Evolutionary conservation across 2,888 invertebrate species (phyloP), one percentile per base, ranked within the genome.

Genomic region (Orthosia gracilis): DNA sequence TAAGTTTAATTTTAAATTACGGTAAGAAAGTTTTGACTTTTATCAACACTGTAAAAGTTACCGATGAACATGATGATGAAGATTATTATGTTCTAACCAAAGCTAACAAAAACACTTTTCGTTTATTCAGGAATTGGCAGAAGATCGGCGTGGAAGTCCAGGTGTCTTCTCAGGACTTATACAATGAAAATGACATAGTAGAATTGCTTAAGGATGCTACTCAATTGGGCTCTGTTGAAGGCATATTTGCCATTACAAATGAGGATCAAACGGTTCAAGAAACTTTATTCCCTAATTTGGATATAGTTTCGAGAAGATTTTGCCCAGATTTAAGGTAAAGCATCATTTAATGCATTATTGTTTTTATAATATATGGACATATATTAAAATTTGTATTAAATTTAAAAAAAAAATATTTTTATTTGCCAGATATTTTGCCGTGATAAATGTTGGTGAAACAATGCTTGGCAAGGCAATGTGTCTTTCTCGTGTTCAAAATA

Each of bases 281-380:
- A 52, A 71, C 76, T 17, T 45, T 87, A 0, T 72, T 91, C 4
- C 65, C 61, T 58, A 69, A 80, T 49, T 70, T 92, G 12, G 91
- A 92, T 82, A 31, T 69, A 23, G 76, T 72, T 9, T 84, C 90
- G 5, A 89, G 89, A 77, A 88, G 87, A 81, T 45, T 87, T 4
- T 89, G 90, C 64, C 85, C 87, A 4, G 62, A 83, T 13, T 62
- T 92, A 54, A 89, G 86, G 92, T 92, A 83, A 4, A 23, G 0
- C 17, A 12, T 17, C 0, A 23, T 49, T 62, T 47, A 23, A 49
- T 26, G 9, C 1, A 58, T 31, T 31, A 31, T 58, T 58, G 40
- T 40, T 40, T 40, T 40, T 40, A 9, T 9, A 4, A 9, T 40
- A 40, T 40, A 0, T 9, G 40, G 40, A 40, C 40, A 40, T 40